Base-by-base conservation (phyloP, 1,140 invertebrate genomes). In the Bombus fervidus region DNA sequence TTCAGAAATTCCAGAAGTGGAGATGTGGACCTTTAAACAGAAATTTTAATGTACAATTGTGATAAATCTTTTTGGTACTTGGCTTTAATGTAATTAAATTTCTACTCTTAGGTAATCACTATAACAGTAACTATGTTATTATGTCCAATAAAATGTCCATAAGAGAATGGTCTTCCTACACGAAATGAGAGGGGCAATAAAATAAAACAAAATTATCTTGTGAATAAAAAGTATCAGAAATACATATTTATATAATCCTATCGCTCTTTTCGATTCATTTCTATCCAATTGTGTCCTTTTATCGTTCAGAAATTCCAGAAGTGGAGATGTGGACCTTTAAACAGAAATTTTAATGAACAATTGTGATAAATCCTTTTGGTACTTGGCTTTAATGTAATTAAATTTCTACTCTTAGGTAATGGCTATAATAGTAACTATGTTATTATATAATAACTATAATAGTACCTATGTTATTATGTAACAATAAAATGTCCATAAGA, bases 1-100 rank as follows among this genome's bases (percentile, higher is more conserved):
- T n/a, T n/a, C n/a, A n/a, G n/a, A n/a, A n/a, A n/a, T n/a, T n/a
- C n/a, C n/a, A n/a, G n/a, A n/a, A n/a, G n/a, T n/a, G n/a, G n/a
- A n/a, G 37, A n/a, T 1, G 12, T 8, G 9, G 0, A 28, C 15
- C n/a, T n/a, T 25, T 37, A 8, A 75, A 41, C 47, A 57, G 25
- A 2, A 57, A 72, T n/a, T 39, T 72, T 75, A 57, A 62, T 39
- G 34, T 41, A 76, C 34, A 9, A 25, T 59, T 18, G 34, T n/a
- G 34, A 59, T 59, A 59, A 59, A 39, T 53, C n/a, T 39, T 76
- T 76, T 76, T 76, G 74, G 53, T 76, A 76, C 34, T 57, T 37
- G 74, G 74, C 53, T 76, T 76, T 76, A 62, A 76, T 59, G 9
- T 76, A 59, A 57, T 66, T 66, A 34, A n/a, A 69, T 68, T 22